Evolutionary conservation across 2,797 vertebrate genomes (phyloP).

Genomic region (Antennarius maculatus): DNA sequence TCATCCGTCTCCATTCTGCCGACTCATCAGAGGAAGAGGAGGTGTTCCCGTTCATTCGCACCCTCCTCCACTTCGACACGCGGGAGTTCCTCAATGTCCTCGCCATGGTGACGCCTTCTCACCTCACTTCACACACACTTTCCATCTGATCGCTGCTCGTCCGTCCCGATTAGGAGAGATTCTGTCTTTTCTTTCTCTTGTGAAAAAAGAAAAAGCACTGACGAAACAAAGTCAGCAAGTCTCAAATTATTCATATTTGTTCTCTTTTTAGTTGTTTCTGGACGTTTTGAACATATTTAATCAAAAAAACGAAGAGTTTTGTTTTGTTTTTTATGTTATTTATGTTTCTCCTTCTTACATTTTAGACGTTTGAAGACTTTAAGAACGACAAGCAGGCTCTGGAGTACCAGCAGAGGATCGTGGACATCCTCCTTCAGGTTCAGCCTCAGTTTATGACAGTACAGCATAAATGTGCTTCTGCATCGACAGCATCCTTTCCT

Average conservation of each 20-base stretch:
- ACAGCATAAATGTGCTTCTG: neutral
- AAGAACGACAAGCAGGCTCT: conserved; percentile 98
- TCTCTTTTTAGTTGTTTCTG: too few relatives aligned
- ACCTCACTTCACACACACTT: conserved; percentile 29
- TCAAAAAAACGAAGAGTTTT: too few relatives aligned
- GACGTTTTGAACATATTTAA: too few relatives aligned
- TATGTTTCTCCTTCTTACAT: neutral
- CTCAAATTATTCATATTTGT: too few relatives aligned
- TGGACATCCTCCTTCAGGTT: conserved; percentile 96
- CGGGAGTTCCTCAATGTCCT: conserved; percentile 97
- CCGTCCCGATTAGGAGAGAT: too few relatives aligned
- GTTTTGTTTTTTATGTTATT: too few relatives aligned
- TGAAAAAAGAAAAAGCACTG: too few relatives aligned
- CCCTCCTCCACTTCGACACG: conserved; percentile 95
- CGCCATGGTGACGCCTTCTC: conserved; percentile 85
- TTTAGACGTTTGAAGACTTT: conserved; percentile 97
- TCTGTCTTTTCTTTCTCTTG: too few relatives aligned
- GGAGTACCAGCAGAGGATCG: conserved; percentile 97
- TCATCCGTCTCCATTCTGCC: conserved; percentile 90
- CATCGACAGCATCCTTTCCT: neutral
- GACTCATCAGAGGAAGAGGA: conserved; percentile 91
- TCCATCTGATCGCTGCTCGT: too few relatives aligned
- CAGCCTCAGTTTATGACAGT: conserved; percentile 5
- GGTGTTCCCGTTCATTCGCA: conserved; percentile 90
- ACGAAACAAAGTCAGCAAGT: too few relatives aligned